These are phyloP conservation scores for Enteromius afrohamiltoni DNA, from an alignment of 2,797 vertebrate species.

Conservation along the genomic window DNA sequence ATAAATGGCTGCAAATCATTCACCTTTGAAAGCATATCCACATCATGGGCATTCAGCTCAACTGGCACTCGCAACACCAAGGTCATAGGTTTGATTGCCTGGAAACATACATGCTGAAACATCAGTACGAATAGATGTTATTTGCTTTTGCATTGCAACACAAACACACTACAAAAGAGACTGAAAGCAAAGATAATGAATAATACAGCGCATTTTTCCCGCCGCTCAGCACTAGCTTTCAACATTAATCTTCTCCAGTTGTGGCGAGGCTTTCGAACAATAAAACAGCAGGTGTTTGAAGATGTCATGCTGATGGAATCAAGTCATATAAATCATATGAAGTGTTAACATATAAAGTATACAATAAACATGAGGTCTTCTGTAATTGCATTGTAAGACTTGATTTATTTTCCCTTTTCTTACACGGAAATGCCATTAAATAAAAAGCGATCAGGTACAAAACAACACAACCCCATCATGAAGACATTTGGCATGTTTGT, in stretches of 20 bases:
- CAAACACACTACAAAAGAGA: slow-evolving; percentile 39
- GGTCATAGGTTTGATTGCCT: neutral
- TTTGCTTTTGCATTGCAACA: slow-evolving; percentile 38
- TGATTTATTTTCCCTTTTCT: slow-evolving; percentile 66
- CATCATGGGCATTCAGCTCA: neutral
- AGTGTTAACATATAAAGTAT: slow-evolving; percentile 33
- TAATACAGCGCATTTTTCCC: slow-evolving; percentile 30
- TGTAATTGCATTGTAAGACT: slow-evolving; percentile 52
- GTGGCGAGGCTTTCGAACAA: slow-evolving; percentile 45
- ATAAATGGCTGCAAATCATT: neutral
- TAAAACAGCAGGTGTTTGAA: slow-evolving; percentile 49
- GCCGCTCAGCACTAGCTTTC: slow-evolving; percentile 38
- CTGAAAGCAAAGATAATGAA: slow-evolving; percentile 42
- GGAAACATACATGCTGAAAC: neutral
- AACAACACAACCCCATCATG: slow-evolving; percentile 41
- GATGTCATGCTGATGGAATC: slow-evolving; percentile 47
- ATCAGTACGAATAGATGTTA: slow-evolving; percentile 30
- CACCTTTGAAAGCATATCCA: slow-evolving; percentile 14
- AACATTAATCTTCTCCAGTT: slow-evolving; percentile 53
- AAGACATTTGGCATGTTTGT: slow-evolving; percentile 49
- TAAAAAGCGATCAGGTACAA: slow-evolving; percentile 48
- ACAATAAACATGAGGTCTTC: slow-evolving; percentile 40
- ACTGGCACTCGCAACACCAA: neutral
- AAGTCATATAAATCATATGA: slow-evolving; percentile 50
- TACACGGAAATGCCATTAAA: slow-evolving; percentile 61